These are phyloP conservation scores for Chaetops frenatus DNA, from an alignment of 2,113 vertebrate species.

Conservation along the genomic window DNA sequence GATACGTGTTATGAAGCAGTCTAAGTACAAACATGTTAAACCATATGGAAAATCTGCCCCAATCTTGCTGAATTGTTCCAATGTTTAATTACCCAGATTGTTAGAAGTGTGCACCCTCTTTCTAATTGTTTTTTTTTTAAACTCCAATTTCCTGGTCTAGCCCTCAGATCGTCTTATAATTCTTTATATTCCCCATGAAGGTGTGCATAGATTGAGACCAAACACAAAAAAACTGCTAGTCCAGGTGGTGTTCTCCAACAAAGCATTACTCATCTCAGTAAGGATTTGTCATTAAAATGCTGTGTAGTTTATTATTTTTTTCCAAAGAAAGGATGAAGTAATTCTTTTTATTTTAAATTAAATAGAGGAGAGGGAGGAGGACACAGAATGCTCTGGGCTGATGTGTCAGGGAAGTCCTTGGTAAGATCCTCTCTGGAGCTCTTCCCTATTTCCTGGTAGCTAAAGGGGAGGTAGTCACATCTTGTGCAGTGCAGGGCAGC, in stretches of 20 bases:
- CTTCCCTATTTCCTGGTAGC: background rate
- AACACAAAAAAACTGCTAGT: background rate
- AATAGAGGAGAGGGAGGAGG: background rate
- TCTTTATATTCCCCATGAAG: background rate
- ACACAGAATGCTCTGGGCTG: accelerated
- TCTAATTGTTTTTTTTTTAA: background rate
- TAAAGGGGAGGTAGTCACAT: background rate
- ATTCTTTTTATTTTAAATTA: background rate
- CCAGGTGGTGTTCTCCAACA: background rate
- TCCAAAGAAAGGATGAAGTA: background rate
- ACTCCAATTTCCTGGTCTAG: background rate
- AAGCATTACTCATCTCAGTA: background rate
- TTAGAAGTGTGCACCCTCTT: background rate
- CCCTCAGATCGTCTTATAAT: background rate
- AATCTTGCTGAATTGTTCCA: background rate
- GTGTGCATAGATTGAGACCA: background rate
- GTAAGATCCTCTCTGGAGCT: background rate
- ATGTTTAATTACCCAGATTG: constrained; percentile 9
- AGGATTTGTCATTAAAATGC: background rate
- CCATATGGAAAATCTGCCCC: background rate
- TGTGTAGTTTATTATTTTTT: background rate
- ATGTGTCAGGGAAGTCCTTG: background rate
- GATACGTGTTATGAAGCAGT: background rate
- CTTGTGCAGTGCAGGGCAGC: background rate
- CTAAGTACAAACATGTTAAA: constrained; percentile 13